Evolutionary conservation across 2,888 invertebrate species (phyloP).

Genomic region (Physocephala rufipes): DNA sequence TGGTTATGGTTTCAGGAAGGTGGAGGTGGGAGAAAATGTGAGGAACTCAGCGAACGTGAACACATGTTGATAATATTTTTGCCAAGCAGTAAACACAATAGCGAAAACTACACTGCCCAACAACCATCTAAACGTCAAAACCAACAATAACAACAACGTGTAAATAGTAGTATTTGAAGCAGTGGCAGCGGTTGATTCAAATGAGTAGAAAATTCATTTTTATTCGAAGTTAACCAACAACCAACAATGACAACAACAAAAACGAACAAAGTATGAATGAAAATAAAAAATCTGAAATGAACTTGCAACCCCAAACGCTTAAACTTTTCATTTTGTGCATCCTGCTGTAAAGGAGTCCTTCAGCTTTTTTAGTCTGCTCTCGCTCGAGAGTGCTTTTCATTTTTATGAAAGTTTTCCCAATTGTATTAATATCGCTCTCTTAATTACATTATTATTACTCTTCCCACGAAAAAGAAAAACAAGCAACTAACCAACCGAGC

Average conservation of each 20-base stretch:
- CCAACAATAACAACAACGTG: constrained; percentile 16
- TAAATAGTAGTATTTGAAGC: neutral
- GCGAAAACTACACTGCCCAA: too few relatives aligned
- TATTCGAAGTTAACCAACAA: constrained; percentile 14
- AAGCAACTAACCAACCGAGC: too few relatives aligned
- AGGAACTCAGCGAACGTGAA: neutral
- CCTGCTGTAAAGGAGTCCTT: neutral
- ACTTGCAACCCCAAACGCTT: constrained; percentile 8
- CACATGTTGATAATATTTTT: constrained; percentile 32
- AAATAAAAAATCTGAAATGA: constrained; percentile 22
- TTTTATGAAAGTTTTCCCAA: neutral
- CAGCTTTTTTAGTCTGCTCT: constrained; percentile 27
- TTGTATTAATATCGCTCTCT: neutral
- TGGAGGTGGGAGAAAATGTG: neutral
- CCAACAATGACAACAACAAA: constrained; percentile 4
- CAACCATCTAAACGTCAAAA: constrained; percentile 6
- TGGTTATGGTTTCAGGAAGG: too few relatives aligned
- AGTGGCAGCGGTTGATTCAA: constrained; percentile 25
- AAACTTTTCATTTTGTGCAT: too few relatives aligned
- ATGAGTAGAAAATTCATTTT: neutral
- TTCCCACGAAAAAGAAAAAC: neutral
- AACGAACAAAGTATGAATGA: constrained; percentile 3
- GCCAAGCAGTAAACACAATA: constrained; percentile 27
- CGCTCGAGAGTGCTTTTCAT: neutral
- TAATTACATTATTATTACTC: too few relatives aligned